These are phyloP conservation scores for Matsumyia berberina DNA, from an alignment of 2,888 invertebrate genomes.

Conservation along the genomic window DNA sequence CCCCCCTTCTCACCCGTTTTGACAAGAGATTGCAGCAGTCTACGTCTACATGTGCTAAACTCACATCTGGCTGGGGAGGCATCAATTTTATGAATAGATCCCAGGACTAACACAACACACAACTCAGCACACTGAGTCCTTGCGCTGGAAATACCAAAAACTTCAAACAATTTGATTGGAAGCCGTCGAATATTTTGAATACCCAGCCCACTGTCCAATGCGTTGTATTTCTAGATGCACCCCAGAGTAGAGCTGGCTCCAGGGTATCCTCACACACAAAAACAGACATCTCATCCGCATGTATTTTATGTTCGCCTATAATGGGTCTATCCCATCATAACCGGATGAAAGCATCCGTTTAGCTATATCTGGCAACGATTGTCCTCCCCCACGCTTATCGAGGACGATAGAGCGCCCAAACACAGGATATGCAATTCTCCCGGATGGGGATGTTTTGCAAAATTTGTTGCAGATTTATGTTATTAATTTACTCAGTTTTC, in stretches of 20 bases:
- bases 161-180: slow-evolving; percentile 8
- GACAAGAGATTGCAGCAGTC: slow-evolving; percentile 7
- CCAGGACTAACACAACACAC: not conserved
- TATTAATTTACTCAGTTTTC: slow-evolving; percentile 62
- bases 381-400: slow-evolving; percentile 5
- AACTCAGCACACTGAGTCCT: too few relatives aligned
- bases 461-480: slow-evolving; percentile 70
- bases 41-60: not conserved
- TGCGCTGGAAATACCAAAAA: not conserved
- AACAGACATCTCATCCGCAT: slow-evolving; percentile 28
- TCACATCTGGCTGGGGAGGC: not conserved
- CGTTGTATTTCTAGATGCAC: not conserved
- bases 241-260: not conserved
- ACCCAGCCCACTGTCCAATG: not conserved
- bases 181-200: not conserved
- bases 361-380: slow-evolving; percentile 35
- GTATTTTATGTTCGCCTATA: slow-evolving; percentile 35
- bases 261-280: not conserved
- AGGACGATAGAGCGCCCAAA: slow-evolving; percentile 2
- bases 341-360: slow-evolving; percentile 66
- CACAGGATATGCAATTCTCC: slow-evolving; percentile 55
- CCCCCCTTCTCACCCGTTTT: too few relatives aligned
- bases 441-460: slow-evolving; percentile 62
- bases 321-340: slow-evolving; percentile 46
- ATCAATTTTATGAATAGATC: slow-evolving; percentile 5